Base-by-base conservation (phyloP, 37 sponge, comb jelly and placozoan genomes). In the Diacarnus erythraeanus region DNA sequence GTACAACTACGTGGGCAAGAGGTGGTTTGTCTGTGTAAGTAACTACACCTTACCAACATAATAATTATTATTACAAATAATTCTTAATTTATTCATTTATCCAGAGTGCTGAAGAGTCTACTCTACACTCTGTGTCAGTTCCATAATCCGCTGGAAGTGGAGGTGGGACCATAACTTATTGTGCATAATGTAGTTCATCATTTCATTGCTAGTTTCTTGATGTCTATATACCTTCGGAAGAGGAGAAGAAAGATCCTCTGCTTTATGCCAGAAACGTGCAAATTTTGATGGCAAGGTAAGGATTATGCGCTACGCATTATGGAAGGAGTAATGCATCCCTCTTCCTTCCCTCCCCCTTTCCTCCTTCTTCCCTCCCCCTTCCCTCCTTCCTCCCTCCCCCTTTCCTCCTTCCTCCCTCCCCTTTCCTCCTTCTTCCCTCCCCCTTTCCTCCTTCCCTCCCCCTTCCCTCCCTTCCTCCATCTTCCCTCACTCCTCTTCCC, bases 181-280 rank as follows among this genome's bases (percentile, higher is more conserved):
- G 51, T 47, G 51, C 51, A 15, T 47, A 47, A 12, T 65, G 34
- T 5, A 2, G 17, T 3, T 65, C 12, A 3, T 65, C 66, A 15
- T 25, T 60, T 44, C 51, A 38, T 30, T 65, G 17, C 29, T 68
- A 85, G 86, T 85, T 74, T 34, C 63, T 85, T 23, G 79, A 78
- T 37, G 64, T 71, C 35, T 85, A 85, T 65, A 9, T 64, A 3
- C 86, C 86, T 23, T 77, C 86, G 43, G 38, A 59, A 61, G 86
- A 78, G 68, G 87, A 86, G 75, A 79, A 67, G 72, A 57, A 42
- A 15, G 66, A 79, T 25, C 60, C 69, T 17, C 18, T 15, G 10
- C 44, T 87, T 30, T 88, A 47, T 82, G 78, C 83, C 56, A 73
- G 72, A 38, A 77, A 87, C 70, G 88, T 88, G 30, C 77, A 64